A percentile compares a stretch with the other conserved stretches of the same genome.
phyloP scores from a whole-genome alignment of 2,797 vertebrate species.

The Pterois miles region DNA sequence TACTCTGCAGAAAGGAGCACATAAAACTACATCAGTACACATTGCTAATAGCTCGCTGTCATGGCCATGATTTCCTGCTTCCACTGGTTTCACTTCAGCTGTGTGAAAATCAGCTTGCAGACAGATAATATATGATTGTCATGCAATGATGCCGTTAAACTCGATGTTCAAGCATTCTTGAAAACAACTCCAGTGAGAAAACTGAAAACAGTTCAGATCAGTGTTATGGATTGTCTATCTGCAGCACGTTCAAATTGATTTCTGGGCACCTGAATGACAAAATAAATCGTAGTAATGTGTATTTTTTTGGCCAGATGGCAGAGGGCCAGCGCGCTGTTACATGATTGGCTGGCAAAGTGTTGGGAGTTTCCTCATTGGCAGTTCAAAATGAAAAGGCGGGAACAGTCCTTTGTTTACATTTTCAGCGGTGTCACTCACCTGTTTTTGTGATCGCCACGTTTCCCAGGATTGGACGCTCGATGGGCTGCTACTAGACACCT shows the following conservation, averaged over 20 bases:
- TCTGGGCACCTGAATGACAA: background rate
- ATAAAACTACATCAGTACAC: background rate
- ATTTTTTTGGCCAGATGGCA: background rate
- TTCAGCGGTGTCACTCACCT: no score
- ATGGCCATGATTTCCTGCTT: background rate
- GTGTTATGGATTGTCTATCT: background rate
- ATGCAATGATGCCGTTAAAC: no score
- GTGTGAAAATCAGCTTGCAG: background rate
- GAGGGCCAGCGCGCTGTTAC: background rate
- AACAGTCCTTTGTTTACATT: no score
- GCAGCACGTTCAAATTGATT: background rate
- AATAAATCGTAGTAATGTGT: background rate
- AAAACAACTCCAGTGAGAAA: no score
- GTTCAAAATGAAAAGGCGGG: no score
- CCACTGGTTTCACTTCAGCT: background rate
- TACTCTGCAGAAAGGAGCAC: slow-evolving; percentile 78
- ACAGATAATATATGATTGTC: background rate
- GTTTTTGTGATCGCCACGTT: no score
- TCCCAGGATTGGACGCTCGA: no score
- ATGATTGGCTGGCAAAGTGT: no score
- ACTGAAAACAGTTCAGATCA: background rate
- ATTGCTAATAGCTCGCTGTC: background rate
- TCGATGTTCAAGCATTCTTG: no score
- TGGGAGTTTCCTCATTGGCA: no score
- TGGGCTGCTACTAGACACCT: no score